Evolutionary conservation across 2,797 vertebrate species (phyloP).

Genomic region (Oryzias dopingdopingensis): DNA sequence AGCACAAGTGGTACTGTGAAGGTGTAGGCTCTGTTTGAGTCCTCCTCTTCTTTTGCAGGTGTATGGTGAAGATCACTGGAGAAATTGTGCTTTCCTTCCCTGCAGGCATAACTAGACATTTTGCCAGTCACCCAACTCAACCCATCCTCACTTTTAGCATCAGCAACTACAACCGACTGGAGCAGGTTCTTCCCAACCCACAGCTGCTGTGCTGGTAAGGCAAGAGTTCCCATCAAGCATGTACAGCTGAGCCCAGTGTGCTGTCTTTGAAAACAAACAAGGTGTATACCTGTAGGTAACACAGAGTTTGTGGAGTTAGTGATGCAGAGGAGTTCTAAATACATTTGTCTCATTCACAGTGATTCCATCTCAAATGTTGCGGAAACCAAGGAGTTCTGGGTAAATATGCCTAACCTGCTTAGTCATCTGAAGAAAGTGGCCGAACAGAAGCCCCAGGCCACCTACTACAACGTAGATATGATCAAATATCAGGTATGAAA

Average conservation of each 20-base stretch:
- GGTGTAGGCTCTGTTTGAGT: conserved; percentile 14
- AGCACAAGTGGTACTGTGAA: neutral
- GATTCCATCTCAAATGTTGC: conserved; percentile 80
- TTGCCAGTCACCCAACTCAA: conserved; percentile 89
- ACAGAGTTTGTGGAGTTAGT: neutral
- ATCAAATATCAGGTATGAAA: conserved; percentile 91
- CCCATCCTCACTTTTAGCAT: conserved; percentile 92
- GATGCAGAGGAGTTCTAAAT: conserved; percentile 2
- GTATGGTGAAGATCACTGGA: conserved; percentile 96
- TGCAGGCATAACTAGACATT: conserved; percentile 96
- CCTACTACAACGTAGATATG: conserved; percentile 99
- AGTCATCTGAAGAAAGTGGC: conserved; percentile 95
- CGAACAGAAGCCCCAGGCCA: conserved; percentile 97
- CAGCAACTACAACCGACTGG: conserved; percentile 90
- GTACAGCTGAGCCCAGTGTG: neutral
- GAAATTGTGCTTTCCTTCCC: conserved; percentile 98
- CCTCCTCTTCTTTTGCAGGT: conserved; percentile 59
- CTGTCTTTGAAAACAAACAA: neutral
- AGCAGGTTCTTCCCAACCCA: conserved; percentile 96
- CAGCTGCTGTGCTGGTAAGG: conserved; percentile 96
- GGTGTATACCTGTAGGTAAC: neutral
- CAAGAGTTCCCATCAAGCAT: neutral
- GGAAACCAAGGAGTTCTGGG: conserved; percentile 95
- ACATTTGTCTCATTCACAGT: conserved; percentile 57
- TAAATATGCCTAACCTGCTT: conserved; percentile 98